Conservation (phyloP, 2,797 vertebrate genomes). For the Falco naumanni region DNA sequence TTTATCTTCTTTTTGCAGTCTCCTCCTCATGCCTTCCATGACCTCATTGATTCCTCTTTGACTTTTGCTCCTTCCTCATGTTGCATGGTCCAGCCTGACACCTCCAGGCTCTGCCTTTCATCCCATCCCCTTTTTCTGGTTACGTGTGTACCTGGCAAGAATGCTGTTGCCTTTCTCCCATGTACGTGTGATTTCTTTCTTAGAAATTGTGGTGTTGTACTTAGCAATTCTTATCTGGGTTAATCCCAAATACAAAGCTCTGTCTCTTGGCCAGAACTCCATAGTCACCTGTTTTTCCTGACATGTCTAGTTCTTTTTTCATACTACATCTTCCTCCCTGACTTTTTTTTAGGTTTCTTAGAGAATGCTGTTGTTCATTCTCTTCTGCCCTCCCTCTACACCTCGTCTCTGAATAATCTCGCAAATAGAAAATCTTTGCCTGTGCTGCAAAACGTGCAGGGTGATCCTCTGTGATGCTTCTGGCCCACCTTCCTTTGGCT, state of each 20-base stretch:
- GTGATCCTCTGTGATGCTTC: background rate
- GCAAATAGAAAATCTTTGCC: background rate
- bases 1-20: background rate
- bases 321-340: background rate
- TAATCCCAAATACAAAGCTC: background rate
- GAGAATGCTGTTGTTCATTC: background rate
- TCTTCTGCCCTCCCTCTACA: background rate
- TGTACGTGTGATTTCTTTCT: background rate
- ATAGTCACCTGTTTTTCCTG: background rate
- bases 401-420: background rate
- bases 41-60: background rate
- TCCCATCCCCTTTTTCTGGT: background rate
- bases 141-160: background rate
- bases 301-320: background rate
- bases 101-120: background rate
- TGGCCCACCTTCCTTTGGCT: background rate
- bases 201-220: background rate
- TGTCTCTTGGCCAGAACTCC: background rate
- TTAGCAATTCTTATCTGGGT: background rate
- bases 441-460: no score
- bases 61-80: background rate
- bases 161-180: background rate
- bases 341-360: background rate
- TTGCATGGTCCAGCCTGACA: background rate
- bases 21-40: background rate